Evolutionary conservation across 2,113 vertebrate species (phyloP), one percentile per base, ranked within the genome.

Genomic region (Romanogobio albipinnatus): DNA sequence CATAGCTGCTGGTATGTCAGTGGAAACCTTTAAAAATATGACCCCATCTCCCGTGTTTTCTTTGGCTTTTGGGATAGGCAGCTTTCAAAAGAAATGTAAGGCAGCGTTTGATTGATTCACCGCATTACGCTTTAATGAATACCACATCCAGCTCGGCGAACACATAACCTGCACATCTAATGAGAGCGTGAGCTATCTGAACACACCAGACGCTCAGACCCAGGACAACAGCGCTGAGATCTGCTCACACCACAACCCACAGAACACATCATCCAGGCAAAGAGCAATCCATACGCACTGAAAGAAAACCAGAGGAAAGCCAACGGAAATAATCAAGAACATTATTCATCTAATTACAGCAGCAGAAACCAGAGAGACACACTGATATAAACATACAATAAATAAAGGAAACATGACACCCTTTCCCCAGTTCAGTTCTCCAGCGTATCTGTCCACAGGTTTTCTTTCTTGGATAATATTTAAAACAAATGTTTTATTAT

Each of bases 21-120:
- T 80, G 74, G 85, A 93, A 92, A 92, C 90, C 88, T 93, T 91
- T 89, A 86, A 91, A 92, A 93, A 93, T 90, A 89, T 87, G 83
- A 90, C 88, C 91, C 89, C 86, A n/a, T 74, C 80, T 81, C 86
- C 85, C 82, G 80, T 74, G 93, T 91, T 94, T 93, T 77, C 90
- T 87, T 86, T 93, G 92, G 92, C 92, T 84, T 92, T 88, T 90
- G 82, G 87, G 88, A 91, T 85, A 87, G 81, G 85, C 79, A 87
- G 87, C 88, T 85, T 91, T 92, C 85, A 90, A 87, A 90, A 90
- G 87, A 92, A 87, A 89, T 91, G 78, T 85, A 89, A 89, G 56
- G 89, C 76, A 90, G 71, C 47, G 53, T 86, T 87, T 91, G 88
- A 89, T 77, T 86, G 90, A 91, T 93, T 91, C 88, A 71, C 76